Conservation (phyloP, 1,140 invertebrate species). For the Drosophila yakuba region DNA sequence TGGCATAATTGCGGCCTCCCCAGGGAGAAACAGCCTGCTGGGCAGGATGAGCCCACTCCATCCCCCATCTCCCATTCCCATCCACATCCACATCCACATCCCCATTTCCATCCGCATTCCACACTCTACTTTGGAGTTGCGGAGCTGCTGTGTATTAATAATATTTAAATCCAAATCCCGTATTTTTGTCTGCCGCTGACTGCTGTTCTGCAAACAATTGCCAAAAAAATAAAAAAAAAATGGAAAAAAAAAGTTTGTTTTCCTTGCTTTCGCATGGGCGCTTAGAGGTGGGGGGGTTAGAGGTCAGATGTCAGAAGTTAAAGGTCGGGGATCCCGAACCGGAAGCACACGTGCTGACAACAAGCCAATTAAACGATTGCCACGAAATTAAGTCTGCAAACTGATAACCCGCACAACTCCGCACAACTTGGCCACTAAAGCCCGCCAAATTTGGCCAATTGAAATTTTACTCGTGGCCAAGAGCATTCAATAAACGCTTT, state of each 20-base stretch:
- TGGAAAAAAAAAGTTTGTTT: conserved; percentile 33
- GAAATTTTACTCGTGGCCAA: conserved; percentile 6
- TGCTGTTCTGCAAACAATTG: conserved; percentile 26
- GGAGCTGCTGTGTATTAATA: conserved; percentile 48
- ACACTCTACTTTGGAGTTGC: conserved; percentile 1
- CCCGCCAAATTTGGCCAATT: conserved; percentile 9
- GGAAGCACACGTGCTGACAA: conserved; percentile 46
- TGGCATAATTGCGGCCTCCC: conserved; percentile 58
- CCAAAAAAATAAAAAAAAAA: too few relatives aligned
- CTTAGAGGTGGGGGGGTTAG: not conserved
- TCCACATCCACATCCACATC: too few relatives aligned
- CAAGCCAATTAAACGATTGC: conserved; percentile 50
- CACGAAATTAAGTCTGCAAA: conserved; percentile 1
- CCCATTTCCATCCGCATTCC: not conserved
- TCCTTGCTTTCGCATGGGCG: not conserved
- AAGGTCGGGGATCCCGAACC: not conserved
- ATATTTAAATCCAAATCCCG: conserved; percentile 74
- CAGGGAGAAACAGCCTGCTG: not conserved
- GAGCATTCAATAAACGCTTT: conserved; percentile 31
- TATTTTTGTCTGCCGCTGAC: conserved; percentile 52
- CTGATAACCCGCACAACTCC: not conserved
- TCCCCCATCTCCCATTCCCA: not conserved
- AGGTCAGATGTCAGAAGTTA: not conserved
- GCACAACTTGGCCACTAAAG: not conserved
- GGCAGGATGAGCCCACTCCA: conserved; percentile 4